A percentile compares a stretch with the other conserved stretches of the same genome.
Evolutionary conservation across 2,113 vertebrate species (phyloP).

Genomic region (Motacilla alba): DNA sequence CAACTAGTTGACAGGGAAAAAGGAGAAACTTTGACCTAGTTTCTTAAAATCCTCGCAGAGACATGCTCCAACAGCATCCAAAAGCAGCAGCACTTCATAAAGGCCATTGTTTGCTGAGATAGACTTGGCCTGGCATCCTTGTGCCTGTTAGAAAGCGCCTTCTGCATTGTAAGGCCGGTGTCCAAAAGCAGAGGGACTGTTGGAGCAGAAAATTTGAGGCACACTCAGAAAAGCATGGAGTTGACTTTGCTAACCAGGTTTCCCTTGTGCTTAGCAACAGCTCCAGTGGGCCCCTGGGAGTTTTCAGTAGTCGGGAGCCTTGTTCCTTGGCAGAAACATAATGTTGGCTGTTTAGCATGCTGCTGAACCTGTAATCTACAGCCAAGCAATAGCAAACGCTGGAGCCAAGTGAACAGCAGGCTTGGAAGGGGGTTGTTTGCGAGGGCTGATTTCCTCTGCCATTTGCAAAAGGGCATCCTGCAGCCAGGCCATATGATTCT

Average conservation of each 20-base stretch:
- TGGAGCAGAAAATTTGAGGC: constrained; percentile 65
- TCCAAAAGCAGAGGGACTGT: constrained; percentile 42
- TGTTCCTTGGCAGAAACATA: constrained; percentile 70
- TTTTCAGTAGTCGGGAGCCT: constrained; percentile 66
- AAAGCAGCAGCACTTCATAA: constrained; percentile 43
- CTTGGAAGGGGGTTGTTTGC: constrained; percentile 53
- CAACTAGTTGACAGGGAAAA: neutral
- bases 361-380: constrained; percentile 63
- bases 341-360: constrained; percentile 68
- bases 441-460: constrained; percentile 60
- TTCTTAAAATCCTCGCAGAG: neutral
- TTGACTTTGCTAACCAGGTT: constrained; percentile 66
- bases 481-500: constrained; percentile 45
- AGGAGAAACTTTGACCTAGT: neutral
- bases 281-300: constrained; percentile 57
- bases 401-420: constrained; percentile 71
- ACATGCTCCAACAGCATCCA: neutral
- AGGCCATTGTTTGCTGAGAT: constrained; percentile 28
- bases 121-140: constrained; percentile 28
- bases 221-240: constrained; percentile 38
- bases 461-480: constrained; percentile 63
- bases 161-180: neutral
- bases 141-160: neutral
- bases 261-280: constrained; percentile 67
- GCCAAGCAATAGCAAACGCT: constrained; percentile 50